Evolutionary conservation across 92 coral and sea anemone species (phyloP), one percentile per base, ranked within the genome.

Genomic region (Parazoanthus darwini): DNA sequence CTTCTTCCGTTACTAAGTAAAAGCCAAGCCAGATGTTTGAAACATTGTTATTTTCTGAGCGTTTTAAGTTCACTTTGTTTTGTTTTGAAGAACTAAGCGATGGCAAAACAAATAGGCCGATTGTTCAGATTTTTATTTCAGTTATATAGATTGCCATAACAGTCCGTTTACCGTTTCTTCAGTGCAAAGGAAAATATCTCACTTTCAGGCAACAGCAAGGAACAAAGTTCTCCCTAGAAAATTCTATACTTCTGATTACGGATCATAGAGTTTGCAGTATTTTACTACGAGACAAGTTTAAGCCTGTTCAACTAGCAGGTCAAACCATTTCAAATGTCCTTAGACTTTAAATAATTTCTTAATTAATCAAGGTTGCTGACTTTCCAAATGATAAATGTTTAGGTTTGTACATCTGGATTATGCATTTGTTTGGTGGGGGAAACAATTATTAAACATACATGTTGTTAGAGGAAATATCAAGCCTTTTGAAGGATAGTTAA

Each of bases 391-490:
- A 44, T 74, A 44, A 39, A 76, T 76, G 79, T 76, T 76, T 76
- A 29, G 79, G 46, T n/a, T 22, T 46, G 59, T 29, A 46, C 78
- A 84, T 84, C 87, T 84, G 87, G 87, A 84, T 84, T 80, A 80
- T 29, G 42, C 70, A 80, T 80, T 80, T 56, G 73, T 35, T 74
- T 74, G 13, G 70, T 63, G 70, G 26, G 26, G 50, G 20, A 76
- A 76, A 25, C 25, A 71, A 46, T 71, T 71, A 56, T 71, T 48
- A 33, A 84, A 44, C 42, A 68, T 68, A n/a, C 66, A 84, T 71
- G 78, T 84, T 84, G 87, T 84, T 46, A 84, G 42, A 84, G 87
- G 87, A 68, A 84, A 84, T 84, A 84, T 70, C 63, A 44, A 84
- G 11, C 67, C 79, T 70, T 84, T 44, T 71, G 87, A 71, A 71